A percentile compares a stretch with the other conserved stretches of the same genome.
Evolutionary conservation across 2,888 invertebrate species (phyloP).

Genomic region (Torymus tubicola): DNA sequence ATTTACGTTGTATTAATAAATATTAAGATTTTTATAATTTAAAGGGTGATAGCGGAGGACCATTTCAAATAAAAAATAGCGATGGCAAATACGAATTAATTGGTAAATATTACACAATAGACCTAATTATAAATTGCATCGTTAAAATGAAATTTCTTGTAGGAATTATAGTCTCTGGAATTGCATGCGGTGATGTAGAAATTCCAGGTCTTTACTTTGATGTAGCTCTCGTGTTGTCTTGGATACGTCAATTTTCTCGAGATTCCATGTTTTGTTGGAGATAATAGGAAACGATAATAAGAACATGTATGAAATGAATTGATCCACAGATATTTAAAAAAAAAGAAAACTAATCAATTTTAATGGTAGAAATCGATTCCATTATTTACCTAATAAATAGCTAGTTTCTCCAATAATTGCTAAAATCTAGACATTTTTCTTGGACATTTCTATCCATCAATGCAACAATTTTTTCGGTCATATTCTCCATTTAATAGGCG

Average conservation of each 20-base stretch:
- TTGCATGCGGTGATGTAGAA: constrained; percentile 60
- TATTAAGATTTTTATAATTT: not conserved
- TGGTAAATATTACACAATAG: constrained; percentile 38
- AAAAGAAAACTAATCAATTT: no score
- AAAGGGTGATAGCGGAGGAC: constrained; percentile 65
- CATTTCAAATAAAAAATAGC: constrained; percentile 57
- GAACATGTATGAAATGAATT: no score
- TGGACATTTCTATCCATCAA: no score
- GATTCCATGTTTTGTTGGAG: constrained; percentile 65
- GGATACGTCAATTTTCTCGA: constrained; percentile 60
- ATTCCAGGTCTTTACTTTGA: constrained; percentile 62
- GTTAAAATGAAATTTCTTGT: not conserved
- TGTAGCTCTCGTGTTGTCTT: constrained; percentile 60
- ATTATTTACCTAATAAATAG: no score
- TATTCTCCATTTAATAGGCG: no score
- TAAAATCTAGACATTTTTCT: no score
- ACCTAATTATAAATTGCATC: not conserved
- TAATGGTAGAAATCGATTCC: no score
- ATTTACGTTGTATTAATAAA: not conserved
- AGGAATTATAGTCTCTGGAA: constrained; percentile 61
- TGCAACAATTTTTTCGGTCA: no score
- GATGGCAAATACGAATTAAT: constrained; percentile 53
- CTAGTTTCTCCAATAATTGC: no score
- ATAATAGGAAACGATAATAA: constrained; percentile 43
- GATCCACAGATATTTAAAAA: no score